Percentiles rank a stretch among this genome's conserved stretches.
Conservation (phyloP, 2,888 invertebrate genomes). For the Drosophila stalkeri region DNA sequence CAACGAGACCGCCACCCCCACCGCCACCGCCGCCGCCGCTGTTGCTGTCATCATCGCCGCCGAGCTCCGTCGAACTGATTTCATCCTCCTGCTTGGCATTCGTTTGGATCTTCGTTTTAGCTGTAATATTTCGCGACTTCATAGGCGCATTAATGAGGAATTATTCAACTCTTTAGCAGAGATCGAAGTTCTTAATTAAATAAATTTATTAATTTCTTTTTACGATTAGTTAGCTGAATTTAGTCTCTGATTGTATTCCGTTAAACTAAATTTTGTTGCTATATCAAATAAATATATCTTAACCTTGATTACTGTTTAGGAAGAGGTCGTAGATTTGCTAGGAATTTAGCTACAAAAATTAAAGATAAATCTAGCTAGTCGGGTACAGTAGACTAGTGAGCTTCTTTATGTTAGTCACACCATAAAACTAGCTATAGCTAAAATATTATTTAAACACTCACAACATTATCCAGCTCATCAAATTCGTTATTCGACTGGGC, state of each 20-base stretch:
- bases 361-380: not conserved
- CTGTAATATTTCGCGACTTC: conserved; percentile 67
- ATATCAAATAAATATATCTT: too few relatives aligned
- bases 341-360: not conserved
- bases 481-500: conserved; percentile 32
- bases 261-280: not conserved
- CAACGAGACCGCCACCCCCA: conserved; percentile 79
- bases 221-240: not conserved
- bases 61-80: conserved; percentile 53
- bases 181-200: not conserved
- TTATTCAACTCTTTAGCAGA: conserved; percentile 14
- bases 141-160: conserved; percentile 34
- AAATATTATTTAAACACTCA: conserved; percentile 46
- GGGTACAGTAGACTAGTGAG: not conserved
- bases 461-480: conserved; percentile 56
- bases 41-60: conserved; percentile 34
- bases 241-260: too few relatives aligned
- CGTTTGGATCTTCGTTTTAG: conserved; percentile 1
- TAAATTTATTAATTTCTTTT: not conserved
- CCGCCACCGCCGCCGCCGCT: conserved; percentile 33
- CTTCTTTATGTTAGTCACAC: conserved; percentile 56
- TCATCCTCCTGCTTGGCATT: conserved; percentile 53
- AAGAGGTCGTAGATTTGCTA: not conserved
- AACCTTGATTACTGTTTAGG: not conserved
- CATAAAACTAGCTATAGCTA: not conserved